Conservation (phyloP, 2,113 vertebrate species). For the Sinocyclocheilus maitianheensis region DNA sequence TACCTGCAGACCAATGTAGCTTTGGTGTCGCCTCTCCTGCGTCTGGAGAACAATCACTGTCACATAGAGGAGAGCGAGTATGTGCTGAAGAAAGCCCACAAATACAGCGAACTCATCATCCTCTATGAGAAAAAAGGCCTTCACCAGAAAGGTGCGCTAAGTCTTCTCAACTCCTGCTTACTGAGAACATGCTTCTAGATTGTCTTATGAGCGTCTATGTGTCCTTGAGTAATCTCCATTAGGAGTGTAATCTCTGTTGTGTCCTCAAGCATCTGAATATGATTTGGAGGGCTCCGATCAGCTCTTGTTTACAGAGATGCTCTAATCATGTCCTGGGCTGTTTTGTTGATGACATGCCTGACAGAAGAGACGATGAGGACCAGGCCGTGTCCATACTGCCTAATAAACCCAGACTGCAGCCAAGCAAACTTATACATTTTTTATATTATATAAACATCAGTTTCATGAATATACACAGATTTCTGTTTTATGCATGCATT, state of each 20-base stretch:
- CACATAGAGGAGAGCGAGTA: conserved; percentile 98
- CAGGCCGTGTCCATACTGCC: not conserved
- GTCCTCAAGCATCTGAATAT: not conserved
- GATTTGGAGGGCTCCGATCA: not conserved
- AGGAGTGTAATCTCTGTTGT: not conserved
- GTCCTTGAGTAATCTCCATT: not conserved
- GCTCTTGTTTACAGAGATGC: conserved; percentile 5
- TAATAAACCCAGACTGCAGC: not conserved
- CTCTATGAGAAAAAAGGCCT: conserved; percentile 98
- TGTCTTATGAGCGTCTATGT: not conserved
- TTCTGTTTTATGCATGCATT: not conserved
- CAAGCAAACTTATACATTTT: not conserved
- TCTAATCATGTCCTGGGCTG: not conserved
- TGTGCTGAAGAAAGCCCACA: conserved; percentile 96
- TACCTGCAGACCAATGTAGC: conserved; percentile 89
- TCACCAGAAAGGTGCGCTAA: conserved; percentile 88
- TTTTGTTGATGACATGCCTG: not conserved
- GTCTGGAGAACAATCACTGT: conserved; percentile 98
- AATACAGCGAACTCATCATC: conserved; percentile 98
- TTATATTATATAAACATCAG: not conserved
- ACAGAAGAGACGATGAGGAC: not conserved
- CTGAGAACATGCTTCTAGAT: not conserved
- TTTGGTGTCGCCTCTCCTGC: conserved; percentile 90
- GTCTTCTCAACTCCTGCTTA: not conserved
- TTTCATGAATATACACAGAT: not conserved